A percentile compares a stretch with the other conserved stretches of the same genome.
Conservation (phyloP, 2,113 vertebrate genomes). For the Channa maculata region DNA sequence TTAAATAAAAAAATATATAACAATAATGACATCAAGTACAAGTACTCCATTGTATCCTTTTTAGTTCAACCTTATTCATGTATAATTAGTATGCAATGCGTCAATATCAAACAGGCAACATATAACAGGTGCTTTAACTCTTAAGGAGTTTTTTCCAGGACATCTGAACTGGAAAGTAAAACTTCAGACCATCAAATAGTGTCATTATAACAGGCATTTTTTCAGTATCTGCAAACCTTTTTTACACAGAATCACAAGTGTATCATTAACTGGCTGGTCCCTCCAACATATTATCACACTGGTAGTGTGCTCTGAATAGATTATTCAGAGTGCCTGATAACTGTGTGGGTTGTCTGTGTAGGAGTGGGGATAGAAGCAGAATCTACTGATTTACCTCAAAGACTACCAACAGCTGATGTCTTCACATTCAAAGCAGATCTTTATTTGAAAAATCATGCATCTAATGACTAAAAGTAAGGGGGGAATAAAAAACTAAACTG, state of each 20-base stretch:
- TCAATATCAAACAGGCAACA: constrained; percentile 4
- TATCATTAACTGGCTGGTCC: constrained; percentile 72
- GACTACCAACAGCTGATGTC: constrained; percentile 53
- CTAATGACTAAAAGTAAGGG: no score
- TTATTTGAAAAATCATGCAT: constrained; percentile 4
- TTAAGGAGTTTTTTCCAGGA: not conserved
- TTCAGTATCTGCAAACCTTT: constrained; percentile 56
- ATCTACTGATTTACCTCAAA: constrained; percentile 49
- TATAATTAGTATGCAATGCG: not conserved
- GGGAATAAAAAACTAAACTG: no score
- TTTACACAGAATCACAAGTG: constrained; percentile 64
- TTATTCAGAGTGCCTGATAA: constrained; percentile 72
- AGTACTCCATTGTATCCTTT: no score
- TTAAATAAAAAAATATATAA: no score
- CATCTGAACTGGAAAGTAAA: constrained; percentile 14
- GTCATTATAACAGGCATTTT: constrained; percentile 10
- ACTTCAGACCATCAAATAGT: constrained; percentile 33
- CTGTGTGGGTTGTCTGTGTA: constrained; percentile 74
- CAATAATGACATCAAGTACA: no score
- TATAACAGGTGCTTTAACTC: not conserved
- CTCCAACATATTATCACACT: constrained; percentile 70
- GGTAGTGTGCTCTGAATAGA: constrained; percentile 73
- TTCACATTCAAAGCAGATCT: constrained; percentile 55
- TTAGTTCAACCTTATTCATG: not conserved
- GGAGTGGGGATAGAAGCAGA: constrained; percentile 65